phyloP scores from a whole-genome alignment of 2,888 invertebrate genomes.

The Xestia ashworthii region DNA sequence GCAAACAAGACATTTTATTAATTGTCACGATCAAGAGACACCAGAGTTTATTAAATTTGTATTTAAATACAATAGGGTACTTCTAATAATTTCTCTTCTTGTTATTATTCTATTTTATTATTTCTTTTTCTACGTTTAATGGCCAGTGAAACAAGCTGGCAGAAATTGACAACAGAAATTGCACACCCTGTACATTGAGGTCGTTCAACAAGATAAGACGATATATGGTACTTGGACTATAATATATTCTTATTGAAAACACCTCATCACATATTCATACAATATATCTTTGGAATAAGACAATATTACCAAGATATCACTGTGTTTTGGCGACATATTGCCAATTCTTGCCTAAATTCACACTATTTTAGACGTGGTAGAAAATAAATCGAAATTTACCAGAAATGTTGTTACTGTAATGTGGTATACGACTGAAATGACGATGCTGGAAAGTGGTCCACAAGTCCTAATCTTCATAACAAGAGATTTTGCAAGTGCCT shows the following conservation, averaged over 20 bases:
- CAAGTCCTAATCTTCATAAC: not conserved
- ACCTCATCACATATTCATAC: conserved; percentile 58
- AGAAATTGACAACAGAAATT: conserved; percentile 11
- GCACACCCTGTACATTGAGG: conserved; percentile 31
- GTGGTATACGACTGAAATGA: not conserved
- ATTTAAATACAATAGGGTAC: not conserved
- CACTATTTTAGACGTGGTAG: not conserved
- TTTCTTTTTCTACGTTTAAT: not conserved
- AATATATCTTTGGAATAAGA: conserved; percentile 57
- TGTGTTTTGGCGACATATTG: conserved; percentile 15
- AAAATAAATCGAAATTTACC: not conserved
- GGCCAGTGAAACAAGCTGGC: not conserved
- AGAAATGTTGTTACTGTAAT: not conserved
- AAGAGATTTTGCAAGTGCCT: not conserved
- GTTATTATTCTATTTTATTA: not conserved
- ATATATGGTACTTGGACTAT: conserved; percentile 45
- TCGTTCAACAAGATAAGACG: conserved; percentile 29
- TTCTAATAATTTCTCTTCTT: not conserved
- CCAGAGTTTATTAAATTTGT: not conserved
- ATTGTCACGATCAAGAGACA: not conserved
- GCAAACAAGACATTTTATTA: not conserved
- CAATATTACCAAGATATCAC: conserved; percentile 52
- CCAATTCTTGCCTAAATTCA: conserved; percentile 10
- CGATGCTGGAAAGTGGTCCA: not conserved
- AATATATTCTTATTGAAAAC: conserved; percentile 63